Conservation (phyloP, 2,888 invertebrate genomes). For the Pegoplata infirma region DNA sequence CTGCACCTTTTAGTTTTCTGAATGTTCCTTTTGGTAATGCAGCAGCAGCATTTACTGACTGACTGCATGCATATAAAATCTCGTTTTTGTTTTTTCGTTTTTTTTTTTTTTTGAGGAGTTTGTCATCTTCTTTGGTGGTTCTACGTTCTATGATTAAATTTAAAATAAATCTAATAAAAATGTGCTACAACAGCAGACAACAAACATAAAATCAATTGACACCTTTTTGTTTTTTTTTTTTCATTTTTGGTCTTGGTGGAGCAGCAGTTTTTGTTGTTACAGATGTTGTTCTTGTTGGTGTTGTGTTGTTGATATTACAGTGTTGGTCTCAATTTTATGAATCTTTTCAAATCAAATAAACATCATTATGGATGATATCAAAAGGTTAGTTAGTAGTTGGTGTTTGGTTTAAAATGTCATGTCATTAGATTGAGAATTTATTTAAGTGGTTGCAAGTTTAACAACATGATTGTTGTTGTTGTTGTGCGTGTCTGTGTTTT, state of each 20-base stretch:
- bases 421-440: conserved; percentile 27
- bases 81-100: not conserved
- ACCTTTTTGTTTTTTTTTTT: conserved; percentile 39
- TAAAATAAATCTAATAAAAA: conserved; percentile 61
- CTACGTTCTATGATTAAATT: conserved; percentile 56
- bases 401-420: conserved; percentile 29
- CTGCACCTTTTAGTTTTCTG: conserved; percentile 60
- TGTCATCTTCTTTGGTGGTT: conserved; percentile 55
- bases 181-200: conserved; percentile 46
- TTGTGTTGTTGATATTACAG: not conserved
- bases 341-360: conserved; percentile 60
- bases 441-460: conserved; percentile 35
- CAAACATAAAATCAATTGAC: conserved; percentile 63
- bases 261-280: too few relatives aligned
- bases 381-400: conserved; percentile 14
- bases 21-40: not conserved
- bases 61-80: conserved; percentile 37
- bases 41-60: not conserved
- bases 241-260: not conserved
- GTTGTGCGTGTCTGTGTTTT: not conserved
- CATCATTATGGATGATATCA: conserved; percentile 38
- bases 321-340: conserved; percentile 56
- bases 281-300: not conserved
- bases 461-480: not conserved
- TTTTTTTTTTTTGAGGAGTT: too few relatives aligned